A percentile compares a stretch with the other conserved stretches of the same genome.
Evolutionary conservation across 2,888 invertebrate genomes (phyloP).

Genomic region (Yponomeuta plumbellus): DNA sequence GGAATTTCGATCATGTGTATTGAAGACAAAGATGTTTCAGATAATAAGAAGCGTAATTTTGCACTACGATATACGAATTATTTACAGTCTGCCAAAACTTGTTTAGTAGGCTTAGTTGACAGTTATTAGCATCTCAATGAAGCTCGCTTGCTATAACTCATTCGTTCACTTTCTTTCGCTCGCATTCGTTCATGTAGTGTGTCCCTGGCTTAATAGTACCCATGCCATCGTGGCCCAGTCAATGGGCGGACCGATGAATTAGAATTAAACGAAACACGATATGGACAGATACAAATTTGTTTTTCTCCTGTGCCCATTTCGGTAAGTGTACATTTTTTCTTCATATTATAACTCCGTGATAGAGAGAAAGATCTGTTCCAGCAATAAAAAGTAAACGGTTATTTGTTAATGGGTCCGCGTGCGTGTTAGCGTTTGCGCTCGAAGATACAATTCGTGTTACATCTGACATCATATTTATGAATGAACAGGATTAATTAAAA

Average conservation of each 20-base stretch:
- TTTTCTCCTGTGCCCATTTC: neutral
- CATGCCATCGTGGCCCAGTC: slow-evolving; percentile 47
- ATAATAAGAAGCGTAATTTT: too few species aligned
- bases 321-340: slow-evolving; percentile 2
- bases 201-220: slow-evolving; percentile 27
- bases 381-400: neutral
- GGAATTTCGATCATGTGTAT: too few species aligned
- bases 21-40: too few species aligned
- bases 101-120: too few species aligned
- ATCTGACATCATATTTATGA: neutral
- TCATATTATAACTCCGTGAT: neutral
- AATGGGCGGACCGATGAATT: slow-evolving; percentile 49
- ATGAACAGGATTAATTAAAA: slow-evolving; percentile 1
- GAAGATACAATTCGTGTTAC: neutral
- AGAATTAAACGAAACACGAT: slow-evolving; percentile 42
- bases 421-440: neutral
- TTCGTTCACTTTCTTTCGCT: too few species aligned
- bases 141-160: too few species aligned
- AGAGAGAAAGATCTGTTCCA: neutral
- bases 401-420: neutral
- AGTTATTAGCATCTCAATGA: too few species aligned
- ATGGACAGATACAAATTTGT: slow-evolving; percentile 25
- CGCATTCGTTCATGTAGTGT: too few species aligned
- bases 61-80: too few species aligned
- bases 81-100: too few species aligned